Evolutionary conservation across 1,140 invertebrate species (phyloP), one percentile per base, ranked within the genome.

Genomic region (Diprion similis): DNA sequence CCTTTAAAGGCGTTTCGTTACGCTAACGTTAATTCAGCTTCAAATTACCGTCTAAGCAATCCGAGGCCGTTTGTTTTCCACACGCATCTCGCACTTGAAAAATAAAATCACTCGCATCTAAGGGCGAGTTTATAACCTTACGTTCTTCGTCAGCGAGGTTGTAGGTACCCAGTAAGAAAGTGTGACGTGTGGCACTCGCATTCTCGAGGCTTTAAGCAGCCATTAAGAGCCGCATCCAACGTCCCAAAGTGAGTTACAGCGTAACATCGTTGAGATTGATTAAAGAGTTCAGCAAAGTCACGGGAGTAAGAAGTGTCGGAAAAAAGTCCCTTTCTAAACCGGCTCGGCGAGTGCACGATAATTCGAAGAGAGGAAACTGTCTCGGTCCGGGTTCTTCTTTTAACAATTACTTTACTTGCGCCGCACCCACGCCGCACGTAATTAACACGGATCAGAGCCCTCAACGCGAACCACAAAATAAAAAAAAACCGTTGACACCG

Each of bases 251-350:
- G 51, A 59, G 51, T 59, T 59, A 59, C 51, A 17, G 51, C 51
- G 11, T 59, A 59, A 59, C n/a, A 17, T 59, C 51, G 51, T 59
- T 59, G 51, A 59, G 51, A 6, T 59, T 13, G 11, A 59, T 59
- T 59, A 59, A 59, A 59, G 24, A 17, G 51, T 59, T 59, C 51
- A 59, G 51, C n/a, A 59, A 59, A 59, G 51, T 59, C 51, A 59
- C n/a, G 11, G 11, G 3, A 17, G 51, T 59, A 59, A 59, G n/a
- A 59, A 59, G n/a, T 37, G 24, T 37, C 24, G 24, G n/a, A 59
- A 59, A 59, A 59, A 59, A 59, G 51, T 3, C 51, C 51, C 51
- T 59, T 59, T 17, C 51, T 59, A 59, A 59, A 17, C n/a, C 3
- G 51, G 51, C 51, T 59, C n/a, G 51, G 51, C 51, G 51, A 59